Base-by-base conservation (phyloP, 2,888 invertebrate genomes). In the Archaeoteleia sp. region DNA sequence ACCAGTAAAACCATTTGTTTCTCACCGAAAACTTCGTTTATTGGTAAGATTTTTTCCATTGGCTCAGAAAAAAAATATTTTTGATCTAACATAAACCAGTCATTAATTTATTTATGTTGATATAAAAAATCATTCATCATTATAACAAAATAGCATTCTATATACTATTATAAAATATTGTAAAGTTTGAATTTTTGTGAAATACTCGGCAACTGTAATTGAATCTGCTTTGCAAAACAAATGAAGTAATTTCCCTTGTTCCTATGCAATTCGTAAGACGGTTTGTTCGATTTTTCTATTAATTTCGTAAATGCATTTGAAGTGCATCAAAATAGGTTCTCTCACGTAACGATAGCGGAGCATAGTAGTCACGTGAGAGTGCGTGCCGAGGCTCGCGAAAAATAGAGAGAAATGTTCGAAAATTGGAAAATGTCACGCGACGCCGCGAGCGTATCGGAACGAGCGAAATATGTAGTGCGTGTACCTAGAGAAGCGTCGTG, bases 391-490 rank as follows among this genome's bases (percentile, higher is more conserved):
- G 61, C 35, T 61, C 53, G 53, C 46, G 49, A 57, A 67, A 67
- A 61, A 55, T 45, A 6, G 39, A 39, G 67, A 45, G 49, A 53
- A 53, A 62, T 53, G 61, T 49, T 67, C 34, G 51, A 49, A 49
- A 61, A 61, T 67, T 62, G 57, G 62, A 62, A 67, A 67, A 67
- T 67, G 62, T 67, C 62, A 67, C 61, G 53, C 61, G 57, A 60
- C 12, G 49, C 60, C 55, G 49, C 55, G 42, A 51, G 45, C 60
- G 55, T 49, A 49, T 43, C 29, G 49, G 30, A 35, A 51, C 49
- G 53, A 9, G 34, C 37, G 45, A 37, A 46, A 57, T 48, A 42
- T 37, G 45, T 42, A 45, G 43, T 14, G 37, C 30, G 29, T 60
- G 27, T 40, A 51, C 54, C 25, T 46, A 66, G 66, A 53, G 32